Base-by-base conservation (phyloP, 2,797 vertebrate species). In the Echiichthys vipera region DNA sequence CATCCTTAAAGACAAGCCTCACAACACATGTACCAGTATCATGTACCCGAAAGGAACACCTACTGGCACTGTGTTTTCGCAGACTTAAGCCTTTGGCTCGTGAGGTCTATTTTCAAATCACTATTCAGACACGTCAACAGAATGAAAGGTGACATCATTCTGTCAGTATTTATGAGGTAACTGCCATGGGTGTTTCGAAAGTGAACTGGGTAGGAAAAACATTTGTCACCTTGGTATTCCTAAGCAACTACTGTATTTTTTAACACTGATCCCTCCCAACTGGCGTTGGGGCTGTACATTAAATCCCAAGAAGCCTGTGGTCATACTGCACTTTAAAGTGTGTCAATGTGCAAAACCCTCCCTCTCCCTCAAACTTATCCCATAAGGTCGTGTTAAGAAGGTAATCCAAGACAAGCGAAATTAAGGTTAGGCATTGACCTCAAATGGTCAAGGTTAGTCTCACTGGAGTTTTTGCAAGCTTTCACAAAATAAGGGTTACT, bases 71-170 rank as follows among this genome's bases (percentile, higher is more conserved):
- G 34, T 42, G 45, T 36, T 29, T 45, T 53, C 1, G 14, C 20
- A 54, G 20, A 74, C 55, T 32, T 13, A 10, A 51, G 56, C 37
- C 30, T 4, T 36, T 30, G 47, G 40, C 36, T 25, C 17, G 18
- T 67, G 18, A 27, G 3, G 46, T 75, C 58, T 78, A 73, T 81
- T 84, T 77, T 74, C 59, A 65, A 62, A 65, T 18, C 7, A 55
- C 40, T 50, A 70, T 71, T 65, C 5, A 18, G 40, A 62, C 43
- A 20, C 39, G 59, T 61, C 14, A 57, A 63, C 65, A 59, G 63
- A 12, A 51, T 70, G 37, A 67, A 42, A 73, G 45, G 74, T 75
- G 53, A 82, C 53, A 80, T 69, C 34, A 72, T 14, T 36, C 27
- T 58, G 76, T 71, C 30, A 45, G 59, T 39, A 57, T 78, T 70